Conservation (phyloP, 2,888 invertebrate genomes). For the Pseudanteris insignis region DNA sequence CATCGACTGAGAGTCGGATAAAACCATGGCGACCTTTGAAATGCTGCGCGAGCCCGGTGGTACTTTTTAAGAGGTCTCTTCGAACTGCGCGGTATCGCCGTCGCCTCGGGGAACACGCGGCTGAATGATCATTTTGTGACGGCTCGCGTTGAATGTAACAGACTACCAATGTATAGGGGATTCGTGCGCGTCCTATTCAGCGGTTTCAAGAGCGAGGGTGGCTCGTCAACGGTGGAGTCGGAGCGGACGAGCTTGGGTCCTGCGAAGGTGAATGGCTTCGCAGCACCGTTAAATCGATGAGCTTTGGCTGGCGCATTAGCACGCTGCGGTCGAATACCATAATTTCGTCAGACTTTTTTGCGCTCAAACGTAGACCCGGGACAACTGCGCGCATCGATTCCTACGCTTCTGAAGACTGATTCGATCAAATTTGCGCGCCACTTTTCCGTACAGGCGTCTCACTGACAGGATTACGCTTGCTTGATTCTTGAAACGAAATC, state of each 20-base stretch:
- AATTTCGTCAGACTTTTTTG: too few relatives aligned
- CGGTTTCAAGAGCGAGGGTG: slow-evolving; percentile 14
- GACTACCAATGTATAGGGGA: slow-evolving; percentile 6
- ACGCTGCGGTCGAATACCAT: neutral
- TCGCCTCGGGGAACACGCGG: slow-evolving; percentile 21
- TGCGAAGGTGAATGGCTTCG: neutral
- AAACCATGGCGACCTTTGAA: slow-evolving; percentile 30
- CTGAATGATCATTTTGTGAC: slow-evolving; percentile 33
- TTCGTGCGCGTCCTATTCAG: slow-evolving; percentile 12
- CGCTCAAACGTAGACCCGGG: too few relatives aligned
- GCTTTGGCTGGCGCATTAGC: too few relatives aligned
- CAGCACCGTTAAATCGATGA: neutral
- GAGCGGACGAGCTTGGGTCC: neutral
- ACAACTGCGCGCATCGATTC: too few relatives aligned
- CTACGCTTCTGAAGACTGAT: too few relatives aligned
- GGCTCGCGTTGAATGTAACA: slow-evolving; percentile 4
- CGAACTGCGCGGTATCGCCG: slow-evolving; percentile 22
- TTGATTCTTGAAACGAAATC: too few relatives aligned
- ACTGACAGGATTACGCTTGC: too few relatives aligned
- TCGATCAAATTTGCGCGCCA: too few relatives aligned
- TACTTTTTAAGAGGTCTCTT: slow-evolving; percentile 32
- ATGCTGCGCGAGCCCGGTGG: slow-evolving; percentile 3
- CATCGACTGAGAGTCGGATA: slow-evolving; percentile 13
- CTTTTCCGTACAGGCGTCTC: too few relatives aligned
- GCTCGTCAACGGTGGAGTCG: neutral